Evolutionary conservation across 1,140 invertebrate genomes (phyloP), one percentile per base, ranked within the genome.

Genomic region (Formica exsecta): DNA sequence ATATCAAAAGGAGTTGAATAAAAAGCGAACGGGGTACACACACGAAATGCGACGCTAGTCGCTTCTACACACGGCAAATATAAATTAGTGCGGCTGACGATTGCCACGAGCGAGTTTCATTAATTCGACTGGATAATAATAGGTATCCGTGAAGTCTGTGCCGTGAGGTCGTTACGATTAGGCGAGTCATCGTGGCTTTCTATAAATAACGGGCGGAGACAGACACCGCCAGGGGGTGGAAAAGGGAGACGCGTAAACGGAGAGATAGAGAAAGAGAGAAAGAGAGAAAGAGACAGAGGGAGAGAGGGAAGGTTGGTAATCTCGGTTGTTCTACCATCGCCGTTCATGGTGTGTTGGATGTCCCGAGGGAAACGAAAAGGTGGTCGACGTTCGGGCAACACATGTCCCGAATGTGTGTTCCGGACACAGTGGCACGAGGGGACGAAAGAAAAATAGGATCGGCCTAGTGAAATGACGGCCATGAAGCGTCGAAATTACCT

Each of bases 321-420:
- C 79, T 83, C 79, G 79, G 25, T 59, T 16, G 68, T 61, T 74
- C 62, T 36, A 83, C 54, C 79, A 25, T 64, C 11, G 36, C 22
- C 66, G 87, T 77, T 59, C 57, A 77, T 85, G 90, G 88, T 91
- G 89, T 71, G 86, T 88, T 57, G 73, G 61, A 38, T 89, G 70
- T 91, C 92, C 83, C 74, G 80, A 84, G 44, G 90, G 84, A 80
- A 74, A 83, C 85, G 19, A 83, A 91, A 91, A 91, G 90, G 88
- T 93, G 91, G 92, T 92, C 87, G 89, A 38, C 81, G 84, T 74
- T 80, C 76, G 51, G 13, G 86, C 87, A 90, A 92, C 92, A 93
- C 93, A 91, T 94, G 92, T 93, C 87, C 79, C 61, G 85, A 92
- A 92, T 87, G 86, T 92, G 91, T 92, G 91, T 92, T 89, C 77